Evolutionary conservation across 2,797 vertebrate genomes (phyloP).

Genomic region (Mormyrops attenuatus): DNA sequence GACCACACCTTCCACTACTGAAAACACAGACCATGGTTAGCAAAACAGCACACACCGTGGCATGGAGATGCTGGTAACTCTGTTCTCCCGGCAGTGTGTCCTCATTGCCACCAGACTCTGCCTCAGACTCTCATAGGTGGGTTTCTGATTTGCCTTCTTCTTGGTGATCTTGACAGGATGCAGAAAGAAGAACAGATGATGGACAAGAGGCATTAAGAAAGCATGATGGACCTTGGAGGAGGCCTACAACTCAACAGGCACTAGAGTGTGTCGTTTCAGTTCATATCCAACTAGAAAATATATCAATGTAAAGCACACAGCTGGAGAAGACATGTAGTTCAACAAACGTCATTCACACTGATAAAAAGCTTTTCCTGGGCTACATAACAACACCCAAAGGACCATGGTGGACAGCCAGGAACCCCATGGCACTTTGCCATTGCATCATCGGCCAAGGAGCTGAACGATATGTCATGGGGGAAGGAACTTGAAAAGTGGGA

Average conservation of each 20-base stretch:
- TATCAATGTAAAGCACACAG: background rate
- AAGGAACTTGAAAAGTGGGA: background rate
- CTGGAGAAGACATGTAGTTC: background rate
- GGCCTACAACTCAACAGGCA: background rate
- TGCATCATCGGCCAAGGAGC: background rate
- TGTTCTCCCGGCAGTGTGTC: conserved; percentile 68
- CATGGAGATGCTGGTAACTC: conserved; percentile 77
- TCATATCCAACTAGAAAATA: background rate
- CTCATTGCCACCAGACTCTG: conserved; percentile 82
- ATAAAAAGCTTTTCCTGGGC: background rate
- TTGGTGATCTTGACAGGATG: conserved; percentile 75
- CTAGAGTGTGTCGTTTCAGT: background rate
- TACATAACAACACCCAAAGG: background rate
- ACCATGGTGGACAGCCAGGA: background rate
- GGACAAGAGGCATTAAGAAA: background rate
- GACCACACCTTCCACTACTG: background rate
- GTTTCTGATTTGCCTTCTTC: conserved; percentile 73
- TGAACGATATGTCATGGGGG: background rate
- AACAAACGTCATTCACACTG: background rate
- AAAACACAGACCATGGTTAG: background rate
- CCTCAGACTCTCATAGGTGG: conserved; percentile 69
- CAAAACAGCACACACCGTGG: conserved; percentile 66
- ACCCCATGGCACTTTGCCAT: background rate
- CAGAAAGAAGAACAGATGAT: background rate
- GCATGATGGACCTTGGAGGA: background rate